Conservation (phyloP, 2,888 invertebrate species). For the Halictus quadricinctus region DNA sequence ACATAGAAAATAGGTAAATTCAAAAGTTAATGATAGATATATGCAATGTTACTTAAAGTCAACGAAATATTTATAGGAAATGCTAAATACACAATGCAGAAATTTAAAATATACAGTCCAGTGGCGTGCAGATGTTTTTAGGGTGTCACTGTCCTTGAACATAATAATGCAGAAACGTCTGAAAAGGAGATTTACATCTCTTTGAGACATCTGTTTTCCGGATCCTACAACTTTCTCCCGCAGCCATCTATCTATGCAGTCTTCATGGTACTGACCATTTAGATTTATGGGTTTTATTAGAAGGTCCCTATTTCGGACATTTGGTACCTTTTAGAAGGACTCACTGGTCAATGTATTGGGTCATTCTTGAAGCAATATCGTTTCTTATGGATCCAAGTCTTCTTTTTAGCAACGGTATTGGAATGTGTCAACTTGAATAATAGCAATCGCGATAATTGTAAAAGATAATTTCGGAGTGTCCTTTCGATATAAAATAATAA, state of each 20-base stretch:
- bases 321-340: not conserved
- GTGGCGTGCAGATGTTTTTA: not conserved
- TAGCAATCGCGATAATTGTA: not conserved
- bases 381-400: not conserved
- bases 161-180: not conserved
- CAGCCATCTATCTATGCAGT: not conserved
- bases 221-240: not conserved
- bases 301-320: not conserved
- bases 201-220: not conserved
- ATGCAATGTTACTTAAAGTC: not conserved
- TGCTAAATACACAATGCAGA: not conserved
- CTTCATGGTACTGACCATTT: not conserved
- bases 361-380: not conserved
- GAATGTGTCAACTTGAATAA: not conserved
- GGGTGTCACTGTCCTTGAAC: not conserved
- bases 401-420: not conserved
- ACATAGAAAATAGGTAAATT: not conserved
- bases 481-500: not conserved
- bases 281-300: slow-evolving; percentile 1
- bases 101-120: not conserved
- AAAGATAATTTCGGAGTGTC: not conserved
- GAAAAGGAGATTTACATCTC: not conserved
- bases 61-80: not conserved
- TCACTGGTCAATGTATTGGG: not conserved
- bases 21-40: not conserved